Base-by-base conservation (phyloP, 1,140 invertebrate species). In the Holotrichia oblita region DNA sequence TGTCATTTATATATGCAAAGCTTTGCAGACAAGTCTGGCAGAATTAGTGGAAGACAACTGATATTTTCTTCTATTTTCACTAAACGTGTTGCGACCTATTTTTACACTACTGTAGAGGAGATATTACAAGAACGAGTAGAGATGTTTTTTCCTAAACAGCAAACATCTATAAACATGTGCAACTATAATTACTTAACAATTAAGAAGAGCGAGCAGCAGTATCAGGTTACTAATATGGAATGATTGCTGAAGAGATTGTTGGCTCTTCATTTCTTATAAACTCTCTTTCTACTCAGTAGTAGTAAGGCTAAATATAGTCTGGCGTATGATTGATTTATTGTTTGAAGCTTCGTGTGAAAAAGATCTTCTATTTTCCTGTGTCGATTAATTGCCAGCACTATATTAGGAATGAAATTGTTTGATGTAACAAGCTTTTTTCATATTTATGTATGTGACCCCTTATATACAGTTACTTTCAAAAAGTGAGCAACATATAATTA, bases 171-270 rank as follows among this genome's bases (percentile, higher is more conserved):
- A 55, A 55, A 55, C 48, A 17, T n/a, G 48, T 55, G n/a, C n/a
- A 17, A 55, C 48, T 55, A 55, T 55, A 55, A 55, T 55, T 55
- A 55, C 48, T 55, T 17, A 55, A 55, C 48, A 55, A 55, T 55
- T 55, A 55, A 55, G 6, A 55, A 55, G 48, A 55, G 44, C 44
- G 44, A 48, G 48, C 48, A 55, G 17, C 17, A 17, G 48, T 55
- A 55, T 55, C 14, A 17, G n/a, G 14, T 55, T 55, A 55, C 48
- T 14, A 17, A 55, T 55, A 55, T 17, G 48, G 48, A 55, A 17
- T 17, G 10, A 48, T 48, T n/a, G 14, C 48, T 55, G 17, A 55
- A 55, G 6, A 55, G 14, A 55, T 55, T 17, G 14, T 55, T 17
- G 14, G 14, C 48, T 55, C 48, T 55, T 55, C 42, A 55, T 14